Percentiles rank a stretch among this genome's conserved stretches.
Evolutionary conservation across 2,113 vertebrate species (phyloP).

Genomic region (Scomber japonicus): DNA sequence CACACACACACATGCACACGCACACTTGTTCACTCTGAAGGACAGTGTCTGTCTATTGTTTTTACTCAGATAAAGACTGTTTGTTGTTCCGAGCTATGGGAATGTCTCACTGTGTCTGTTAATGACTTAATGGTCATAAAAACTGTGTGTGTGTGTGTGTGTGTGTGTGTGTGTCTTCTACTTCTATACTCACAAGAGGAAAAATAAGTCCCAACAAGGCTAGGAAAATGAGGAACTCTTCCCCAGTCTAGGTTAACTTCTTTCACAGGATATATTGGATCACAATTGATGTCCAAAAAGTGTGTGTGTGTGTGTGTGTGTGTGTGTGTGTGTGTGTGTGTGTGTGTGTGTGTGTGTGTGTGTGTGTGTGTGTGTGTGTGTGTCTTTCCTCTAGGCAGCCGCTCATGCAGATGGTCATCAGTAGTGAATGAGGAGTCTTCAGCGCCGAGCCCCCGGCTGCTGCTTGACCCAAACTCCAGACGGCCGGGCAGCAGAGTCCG

Average conservation of each 20-base stretch:
- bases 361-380: background rate
- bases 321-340: background rate
- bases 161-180: slow-evolving; percentile 5
- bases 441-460: slow-evolving; percentile 35
- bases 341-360: too few species aligned
- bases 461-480: slow-evolving; percentile 37
- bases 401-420: slow-evolving; percentile 62
- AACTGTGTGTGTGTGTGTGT: background rate
- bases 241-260: background rate
- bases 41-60: slow-evolving; percentile 33
- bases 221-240: background rate
- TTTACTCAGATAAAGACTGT: background rate
- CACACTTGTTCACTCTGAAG: background rate
- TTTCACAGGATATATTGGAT: background rate
- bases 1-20: slow-evolving; percentile 4
- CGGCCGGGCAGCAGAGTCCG: background rate
- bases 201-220: slow-evolving; percentile 1
- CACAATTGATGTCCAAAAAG: background rate
- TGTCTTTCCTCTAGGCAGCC: slow-evolving; percentile 41
- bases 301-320: background rate
- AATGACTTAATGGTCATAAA: slow-evolving; percentile 31
- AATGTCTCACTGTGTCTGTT: slow-evolving; percentile 38
- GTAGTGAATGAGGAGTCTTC: slow-evolving; percentile 42
- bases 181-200: background rate
- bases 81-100: slow-evolving; percentile 19